phyloP scores from a whole-genome alignment of 2,113 vertebrate genomes.

The Trichomycterus rosablanca region DNA sequence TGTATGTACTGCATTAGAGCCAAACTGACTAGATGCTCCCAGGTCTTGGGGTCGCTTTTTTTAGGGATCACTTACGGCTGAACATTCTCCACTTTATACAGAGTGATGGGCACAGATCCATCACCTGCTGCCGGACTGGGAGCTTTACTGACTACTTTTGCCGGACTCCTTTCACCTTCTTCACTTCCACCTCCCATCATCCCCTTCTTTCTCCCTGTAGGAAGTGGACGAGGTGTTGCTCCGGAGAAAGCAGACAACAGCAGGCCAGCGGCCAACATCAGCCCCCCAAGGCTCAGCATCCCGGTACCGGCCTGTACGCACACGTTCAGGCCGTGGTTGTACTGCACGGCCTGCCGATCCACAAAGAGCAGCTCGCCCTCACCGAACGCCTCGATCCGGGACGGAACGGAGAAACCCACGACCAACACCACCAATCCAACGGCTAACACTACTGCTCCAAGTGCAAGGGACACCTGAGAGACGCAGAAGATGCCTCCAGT shows the following conservation, averaged over 20 bases:
- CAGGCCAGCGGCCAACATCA: conserved; percentile 71
- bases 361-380: conserved; percentile 86
- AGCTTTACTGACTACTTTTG: conserved; percentile 74
- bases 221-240: conserved; percentile 61
- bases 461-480: conserved; percentile 81
- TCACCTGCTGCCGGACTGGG: conserved; percentile 75
- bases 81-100: conserved; percentile 82
- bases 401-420: conserved; percentile 78
- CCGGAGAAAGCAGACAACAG: conserved; percentile 78
- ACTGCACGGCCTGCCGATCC: conserved; percentile 77
- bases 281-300: conserved; percentile 81
- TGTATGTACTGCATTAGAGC: no score
- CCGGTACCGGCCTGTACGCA: conserved; percentile 79
- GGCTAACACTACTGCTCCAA: conserved; percentile 72
- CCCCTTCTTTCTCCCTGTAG: conserved; percentile 26
- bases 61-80: conserved; percentile 69
- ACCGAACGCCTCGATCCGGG: conserved; percentile 86
- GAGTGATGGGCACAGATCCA: conserved; percentile 76
- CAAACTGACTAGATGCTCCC: conserved; percentile 4
- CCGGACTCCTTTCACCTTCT: conserved; percentile 32
- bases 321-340: conserved; percentile 79
- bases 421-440: conserved; percentile 79
- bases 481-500: neutral
- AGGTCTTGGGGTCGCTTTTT: conserved; percentile 4
- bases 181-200: conserved; percentile 37